Percentiles rank a stretch among this genome's conserved stretches.
These are phyloP conservation scores for Augochlora pura DNA, from an alignment of 1,140 invertebrate species.

Conservation along the genomic window DNA sequence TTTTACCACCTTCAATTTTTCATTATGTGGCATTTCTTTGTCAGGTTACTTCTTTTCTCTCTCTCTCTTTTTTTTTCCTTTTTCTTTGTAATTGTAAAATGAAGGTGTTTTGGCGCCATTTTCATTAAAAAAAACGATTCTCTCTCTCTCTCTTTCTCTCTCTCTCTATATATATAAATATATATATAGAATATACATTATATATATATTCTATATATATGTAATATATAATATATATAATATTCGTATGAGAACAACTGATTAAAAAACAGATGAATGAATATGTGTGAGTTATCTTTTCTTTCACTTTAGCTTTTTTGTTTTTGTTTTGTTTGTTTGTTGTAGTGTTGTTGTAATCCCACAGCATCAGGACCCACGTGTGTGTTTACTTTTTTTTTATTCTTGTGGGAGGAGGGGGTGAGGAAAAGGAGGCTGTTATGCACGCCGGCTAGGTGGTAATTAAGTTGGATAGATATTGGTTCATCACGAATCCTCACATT, in stretches of 20 bases:
- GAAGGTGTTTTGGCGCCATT: constrained; percentile 59
- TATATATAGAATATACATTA: constrained; percentile 52
- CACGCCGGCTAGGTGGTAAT: constrained; percentile 51
- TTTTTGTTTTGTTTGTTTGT: too few relatives aligned
- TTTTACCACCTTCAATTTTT: constrained; percentile 72
- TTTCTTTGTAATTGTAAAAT: constrained; percentile 59
- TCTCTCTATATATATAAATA: constrained; percentile 45
- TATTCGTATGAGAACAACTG: constrained; percentile 57
- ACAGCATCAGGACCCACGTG: constrained; percentile 44
- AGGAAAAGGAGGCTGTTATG: constrained; percentile 49
- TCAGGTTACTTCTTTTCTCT: constrained; percentile 41
- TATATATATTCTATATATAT: constrained; percentile 51
- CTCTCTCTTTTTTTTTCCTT: background rate
- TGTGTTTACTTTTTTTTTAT: background rate
- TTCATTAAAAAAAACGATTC: constrained; percentile 47
- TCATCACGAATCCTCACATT: constrained; percentile 59
- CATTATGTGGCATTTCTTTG: constrained; percentile 62
- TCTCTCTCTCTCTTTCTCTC: constrained; percentile 40
- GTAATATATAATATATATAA: constrained; percentile 54
- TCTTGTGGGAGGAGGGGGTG: constrained; percentile 31
- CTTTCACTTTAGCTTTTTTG: constrained; percentile 19
- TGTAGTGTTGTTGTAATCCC: constrained; percentile 33
- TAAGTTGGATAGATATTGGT: constrained; percentile 54
- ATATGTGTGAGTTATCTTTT: constrained; percentile 55
- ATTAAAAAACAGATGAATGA: constrained; percentile 61